Evolutionary conservation across 2,113 vertebrate species (phyloP).

Genomic region (Daboia siamensis): DNA sequence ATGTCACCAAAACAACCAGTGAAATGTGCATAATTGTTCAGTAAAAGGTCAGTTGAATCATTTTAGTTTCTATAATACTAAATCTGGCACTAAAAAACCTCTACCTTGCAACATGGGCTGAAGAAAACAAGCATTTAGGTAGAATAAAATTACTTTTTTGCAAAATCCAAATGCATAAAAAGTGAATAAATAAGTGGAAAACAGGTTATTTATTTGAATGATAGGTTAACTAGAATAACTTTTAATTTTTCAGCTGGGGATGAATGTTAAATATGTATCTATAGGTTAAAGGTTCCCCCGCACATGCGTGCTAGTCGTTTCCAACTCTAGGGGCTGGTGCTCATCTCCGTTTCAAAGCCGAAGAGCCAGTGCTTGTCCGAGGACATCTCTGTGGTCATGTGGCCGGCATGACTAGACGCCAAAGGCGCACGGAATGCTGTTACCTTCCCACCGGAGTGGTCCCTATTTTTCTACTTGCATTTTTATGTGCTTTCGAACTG

Average conservation of each 20-base stretch:
- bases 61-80: not conserved
- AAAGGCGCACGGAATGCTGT: no score
- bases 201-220: not conserved
- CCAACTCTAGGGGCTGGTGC: no score
- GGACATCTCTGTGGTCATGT: no score
- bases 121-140: not conserved
- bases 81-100: not conserved
- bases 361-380: no score
- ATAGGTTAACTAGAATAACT: not conserved
- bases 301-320: no score
- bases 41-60: not conserved
- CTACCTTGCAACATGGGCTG: not conserved
- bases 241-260: not conserved
- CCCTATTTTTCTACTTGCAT: no score
- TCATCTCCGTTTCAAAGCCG: no score
- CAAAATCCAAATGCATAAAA: not conserved
- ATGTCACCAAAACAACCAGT: not conserved
- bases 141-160: not conserved
- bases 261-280: not conserved
- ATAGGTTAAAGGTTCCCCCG: no score
- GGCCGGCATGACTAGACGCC: no score
- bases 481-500: no score
- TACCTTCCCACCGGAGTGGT: no score
- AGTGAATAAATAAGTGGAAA: not conserved
- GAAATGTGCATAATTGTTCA: not conserved